Evolutionary conservation across 2,888 invertebrate genomes (phyloP).

Genomic region (Oegoconia quadripuncta): DNA sequence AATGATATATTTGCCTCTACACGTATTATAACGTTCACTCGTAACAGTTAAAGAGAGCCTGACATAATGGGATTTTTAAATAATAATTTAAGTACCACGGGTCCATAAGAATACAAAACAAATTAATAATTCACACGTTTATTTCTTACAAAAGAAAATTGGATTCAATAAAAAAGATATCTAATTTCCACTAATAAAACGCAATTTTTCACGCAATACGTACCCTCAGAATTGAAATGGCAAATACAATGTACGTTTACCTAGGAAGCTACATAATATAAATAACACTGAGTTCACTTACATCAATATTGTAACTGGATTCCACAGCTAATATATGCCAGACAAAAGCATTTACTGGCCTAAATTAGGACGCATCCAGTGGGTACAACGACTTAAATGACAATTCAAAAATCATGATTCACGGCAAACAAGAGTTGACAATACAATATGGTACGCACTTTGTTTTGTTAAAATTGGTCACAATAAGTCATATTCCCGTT

Average conservation of each 20-base stretch:
- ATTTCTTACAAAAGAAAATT: slow-evolving; percentile 31
- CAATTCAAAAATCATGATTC: no score
- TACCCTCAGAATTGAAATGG: slow-evolving; percentile 22
- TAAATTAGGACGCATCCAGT: no score
- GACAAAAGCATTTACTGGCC: no score
- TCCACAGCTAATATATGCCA: no score
- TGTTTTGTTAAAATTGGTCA: no score
- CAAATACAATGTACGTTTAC: neutral
- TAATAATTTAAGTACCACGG: slow-evolving; percentile 52
- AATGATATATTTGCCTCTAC: slow-evolving; percentile 33
- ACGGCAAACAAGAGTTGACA: no score
- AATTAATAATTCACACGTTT: slow-evolving; percentile 30
- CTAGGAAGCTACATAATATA: neutral
- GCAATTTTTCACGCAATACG: slow-evolving; percentile 19
- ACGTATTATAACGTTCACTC: slow-evolving; percentile 4
- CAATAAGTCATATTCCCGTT: no score
- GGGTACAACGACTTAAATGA: no score
- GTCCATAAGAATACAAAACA: slow-evolving; percentile 21
- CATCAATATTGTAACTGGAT: neutral
- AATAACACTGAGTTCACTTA: neutral
- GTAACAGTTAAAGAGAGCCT: slow-evolving; percentile 42
- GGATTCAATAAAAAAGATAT: slow-evolving; percentile 30
- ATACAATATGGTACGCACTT: no score
- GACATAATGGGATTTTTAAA: slow-evolving; percentile 31
- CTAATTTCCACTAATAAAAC: slow-evolving; percentile 29